A percentile compares a stretch with the other conserved stretches of the same genome.
Conservation (phyloP, 2,888 invertebrate species). For the Coremacera marginata region DNA sequence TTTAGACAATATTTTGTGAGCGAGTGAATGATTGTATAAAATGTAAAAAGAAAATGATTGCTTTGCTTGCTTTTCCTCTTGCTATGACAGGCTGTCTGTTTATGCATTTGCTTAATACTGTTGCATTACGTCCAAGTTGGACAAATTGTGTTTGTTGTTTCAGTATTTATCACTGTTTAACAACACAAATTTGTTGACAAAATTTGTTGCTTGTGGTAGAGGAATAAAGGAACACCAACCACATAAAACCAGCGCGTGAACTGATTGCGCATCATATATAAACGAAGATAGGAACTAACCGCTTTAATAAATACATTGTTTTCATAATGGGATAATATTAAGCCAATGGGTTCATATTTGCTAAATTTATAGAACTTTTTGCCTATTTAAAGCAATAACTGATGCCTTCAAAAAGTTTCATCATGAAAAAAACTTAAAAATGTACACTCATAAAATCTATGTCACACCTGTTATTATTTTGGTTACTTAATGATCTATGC, state of each 20-base stretch:
- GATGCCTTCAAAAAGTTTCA: not conserved
- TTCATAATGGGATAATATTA: not conserved
- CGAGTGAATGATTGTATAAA: constrained; percentile 21
- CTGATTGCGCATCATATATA: constrained; percentile 5
- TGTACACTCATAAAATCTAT: not conserved
- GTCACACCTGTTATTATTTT: not conserved
- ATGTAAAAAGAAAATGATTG: not conserved
- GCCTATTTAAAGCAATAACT: not conserved
- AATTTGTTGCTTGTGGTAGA: not conserved
- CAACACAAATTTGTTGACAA: not conserved
- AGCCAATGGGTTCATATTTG: not conserved
- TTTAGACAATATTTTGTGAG: constrained; percentile 47
- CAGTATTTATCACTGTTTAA: not conserved
- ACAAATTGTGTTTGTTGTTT: not conserved
- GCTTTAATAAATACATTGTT: not conserved
- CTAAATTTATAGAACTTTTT: not conserved
- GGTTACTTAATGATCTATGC: not conserved
- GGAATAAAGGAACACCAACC: not conserved
- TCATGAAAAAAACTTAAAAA: not conserved
- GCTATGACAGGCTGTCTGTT: not conserved
- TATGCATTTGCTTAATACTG: not conserved
- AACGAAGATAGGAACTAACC: not conserved
- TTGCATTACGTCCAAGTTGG: not conserved
- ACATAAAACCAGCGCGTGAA: constrained; percentile 6
- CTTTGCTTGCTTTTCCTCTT: not conserved